Conservation (phyloP, 2,797 vertebrate genomes). For the Microhierax caerulescens region DNA sequence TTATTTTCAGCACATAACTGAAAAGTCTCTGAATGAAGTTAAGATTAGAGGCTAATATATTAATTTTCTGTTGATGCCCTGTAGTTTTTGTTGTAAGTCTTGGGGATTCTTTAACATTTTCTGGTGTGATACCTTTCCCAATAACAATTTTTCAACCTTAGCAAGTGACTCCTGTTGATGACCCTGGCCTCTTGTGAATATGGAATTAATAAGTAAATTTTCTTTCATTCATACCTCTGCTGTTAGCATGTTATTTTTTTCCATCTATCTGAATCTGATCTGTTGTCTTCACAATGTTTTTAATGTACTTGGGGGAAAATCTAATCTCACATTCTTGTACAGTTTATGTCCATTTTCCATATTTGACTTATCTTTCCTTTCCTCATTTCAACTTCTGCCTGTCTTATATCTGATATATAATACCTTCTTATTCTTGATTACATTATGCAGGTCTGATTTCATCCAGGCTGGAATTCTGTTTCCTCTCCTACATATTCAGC, state of each 20-base stretch:
- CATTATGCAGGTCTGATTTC: slow-evolving; percentile 67
- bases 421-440: slow-evolving; percentile 49
- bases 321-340: neutral
- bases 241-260: slow-evolving; percentile 31
- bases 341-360: slow-evolving; percentile 23
- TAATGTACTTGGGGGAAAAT: neutral
- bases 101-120: neutral
- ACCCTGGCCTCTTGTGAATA: neutral
- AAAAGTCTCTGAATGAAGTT: neutral
- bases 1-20: neutral
- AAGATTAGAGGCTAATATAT: neutral
- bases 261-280: neutral
- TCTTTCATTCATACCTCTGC: neutral
- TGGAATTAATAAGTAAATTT: neutral
- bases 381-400: neutral
- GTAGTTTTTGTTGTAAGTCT: neutral
- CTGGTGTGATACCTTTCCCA: neutral
- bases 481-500: neutral
- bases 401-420: neutral
- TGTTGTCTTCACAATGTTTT: neutral
- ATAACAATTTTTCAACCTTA: neutral
- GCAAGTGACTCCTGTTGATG: neutral
- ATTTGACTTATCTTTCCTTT: neutral
- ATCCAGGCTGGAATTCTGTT: slow-evolving; percentile 14
- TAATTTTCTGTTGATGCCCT: neutral